Base-by-base conservation (phyloP, 2,888 invertebrate genomes). In the Caenorhabditis auriculariae region DNA sequence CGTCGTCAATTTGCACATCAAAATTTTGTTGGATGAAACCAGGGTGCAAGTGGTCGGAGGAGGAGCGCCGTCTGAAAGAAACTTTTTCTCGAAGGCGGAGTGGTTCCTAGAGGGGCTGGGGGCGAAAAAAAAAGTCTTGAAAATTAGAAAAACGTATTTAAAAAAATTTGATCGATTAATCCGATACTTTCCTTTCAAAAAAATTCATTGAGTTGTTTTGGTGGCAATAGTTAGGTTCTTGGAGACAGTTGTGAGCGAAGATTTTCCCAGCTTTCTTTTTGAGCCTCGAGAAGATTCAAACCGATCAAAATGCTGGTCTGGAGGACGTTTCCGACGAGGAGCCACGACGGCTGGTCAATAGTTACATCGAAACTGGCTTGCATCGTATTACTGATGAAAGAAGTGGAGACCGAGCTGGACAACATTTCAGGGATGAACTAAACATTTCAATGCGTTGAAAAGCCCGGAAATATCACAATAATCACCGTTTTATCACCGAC, bases 361-460 rank as follows among this genome's bases (percentile, higher is more conserved):
- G 37, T 23, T 2, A 43, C 12, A 12, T 23, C 4, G 35, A 54
- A 54, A 12, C 29, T 27, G 4, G 42, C 23, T 1, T 9, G 9
- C 21, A 46, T 35, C 0, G 21, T 0, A 5, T 50, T 17, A 2
- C 54, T 49, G 15, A 19, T 24, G 29, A 32, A 43, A 4, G 51
- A 35, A 23, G 53, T 58, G 0, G 58, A 48, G 6, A 48, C 32
- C 1, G 54, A 35, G 9, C 37, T 35, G 4, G 17, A 1, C 1
- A 51, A 23, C 9, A 54, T 28, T 19, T 4, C 17, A 3, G 54
- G 38, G 19, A 60, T 47, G 27, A 60, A 54, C 60, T 60, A 47
- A 27, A 60, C 46, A 39, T 3, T 19, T n/a, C n/a, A n/a, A n/a
- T n/a, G n/a, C n/a, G n/a, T n/a, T n/a, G n/a, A n/a, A n/a, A n/a